Percentiles rank a stretch among this genome's conserved stretches.
Evolutionary conservation across 2,113 vertebrate genomes (phyloP).

Genomic region (Macquaria ambigua): DNA sequence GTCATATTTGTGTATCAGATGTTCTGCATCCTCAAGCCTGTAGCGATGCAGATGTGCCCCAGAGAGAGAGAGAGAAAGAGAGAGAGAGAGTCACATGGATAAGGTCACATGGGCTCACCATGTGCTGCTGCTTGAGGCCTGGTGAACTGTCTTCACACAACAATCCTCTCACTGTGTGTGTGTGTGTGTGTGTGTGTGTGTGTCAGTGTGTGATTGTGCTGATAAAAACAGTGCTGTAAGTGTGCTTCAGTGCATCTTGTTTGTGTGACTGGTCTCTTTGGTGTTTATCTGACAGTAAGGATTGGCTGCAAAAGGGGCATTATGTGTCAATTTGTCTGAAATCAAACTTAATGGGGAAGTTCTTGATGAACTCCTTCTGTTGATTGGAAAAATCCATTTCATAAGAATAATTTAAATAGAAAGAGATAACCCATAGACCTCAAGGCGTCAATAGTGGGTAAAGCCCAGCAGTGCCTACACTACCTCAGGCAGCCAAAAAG

Average conservation of each 20-base stretch:
- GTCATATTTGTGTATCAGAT: slow-evolving; percentile 31
- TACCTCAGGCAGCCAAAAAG: neutral
- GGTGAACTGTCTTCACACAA: slow-evolving; percentile 58
- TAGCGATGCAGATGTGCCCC: slow-evolving; percentile 62
- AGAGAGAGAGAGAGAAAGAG: slow-evolving; percentile 25
- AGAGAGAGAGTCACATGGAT: slow-evolving; percentile 68
- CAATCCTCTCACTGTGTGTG: slow-evolving; percentile 54
- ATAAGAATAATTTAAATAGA: neutral
- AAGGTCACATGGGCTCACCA: slow-evolving; percentile 78
- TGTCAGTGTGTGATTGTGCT: slow-evolving; percentile 34
- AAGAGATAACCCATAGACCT: neutral
- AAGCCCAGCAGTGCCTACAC: neutral
- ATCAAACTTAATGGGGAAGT: neutral
- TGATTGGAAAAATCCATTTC: neutral
- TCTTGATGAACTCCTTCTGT: neutral
- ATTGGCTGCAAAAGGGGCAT: neutral
- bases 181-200: slow-evolving; percentile 35
- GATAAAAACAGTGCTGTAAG: slow-evolving; percentile 17
- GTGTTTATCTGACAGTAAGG: neutral
- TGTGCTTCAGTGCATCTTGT: slow-evolving; percentile 26
- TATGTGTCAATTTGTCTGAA: neutral
- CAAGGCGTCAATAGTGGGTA: neutral
- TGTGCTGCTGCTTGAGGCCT: slow-evolving; percentile 74
- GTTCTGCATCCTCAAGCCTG: slow-evolving; percentile 32
- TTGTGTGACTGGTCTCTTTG: slow-evolving; percentile 36